These are phyloP conservation scores for Notamacropus eugenii DNA, from an alignment of 2,797 vertebrate genomes.

Conservation along the genomic window DNA sequence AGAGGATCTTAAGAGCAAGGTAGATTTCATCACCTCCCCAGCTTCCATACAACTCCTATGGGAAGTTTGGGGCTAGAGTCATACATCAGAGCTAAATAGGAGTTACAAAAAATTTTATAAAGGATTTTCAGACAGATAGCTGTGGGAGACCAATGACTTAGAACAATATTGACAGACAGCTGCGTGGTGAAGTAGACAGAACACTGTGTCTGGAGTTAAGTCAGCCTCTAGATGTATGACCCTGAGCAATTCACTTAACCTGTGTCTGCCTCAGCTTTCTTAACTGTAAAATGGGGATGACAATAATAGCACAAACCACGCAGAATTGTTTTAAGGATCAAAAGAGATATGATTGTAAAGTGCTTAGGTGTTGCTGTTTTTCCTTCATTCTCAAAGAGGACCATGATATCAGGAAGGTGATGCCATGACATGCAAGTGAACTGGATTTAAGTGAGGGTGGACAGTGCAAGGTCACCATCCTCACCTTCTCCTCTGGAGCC, in stretches of 20 bases:
- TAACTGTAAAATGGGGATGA: background rate
- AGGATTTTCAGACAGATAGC: background rate
- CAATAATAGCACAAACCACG: background rate
- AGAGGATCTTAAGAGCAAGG: background rate
- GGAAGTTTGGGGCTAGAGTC: background rate
- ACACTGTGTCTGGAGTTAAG: background rate
- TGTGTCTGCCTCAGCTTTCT: background rate
- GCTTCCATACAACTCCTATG: background rate
- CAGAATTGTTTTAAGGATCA: background rate
- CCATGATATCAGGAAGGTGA: too few species aligned
- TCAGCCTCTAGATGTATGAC: background rate
- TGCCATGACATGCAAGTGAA: too few species aligned
- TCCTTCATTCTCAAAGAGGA: too few species aligned
- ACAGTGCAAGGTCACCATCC: too few species aligned
- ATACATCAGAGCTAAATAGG: background rate
- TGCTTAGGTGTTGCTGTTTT: background rate
- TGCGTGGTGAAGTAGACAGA: too few species aligned
- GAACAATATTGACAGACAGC: background rate
- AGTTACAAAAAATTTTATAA: background rate
- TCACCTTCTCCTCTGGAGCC: too few species aligned
- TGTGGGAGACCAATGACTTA: background rate
- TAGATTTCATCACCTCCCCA: background rate
- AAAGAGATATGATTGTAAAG: background rate
- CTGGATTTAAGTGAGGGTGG: too few species aligned
- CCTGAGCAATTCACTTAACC: background rate